Conservation (phyloP, 2,113 vertebrate genomes). For the Rhombomys opimus region DNA sequence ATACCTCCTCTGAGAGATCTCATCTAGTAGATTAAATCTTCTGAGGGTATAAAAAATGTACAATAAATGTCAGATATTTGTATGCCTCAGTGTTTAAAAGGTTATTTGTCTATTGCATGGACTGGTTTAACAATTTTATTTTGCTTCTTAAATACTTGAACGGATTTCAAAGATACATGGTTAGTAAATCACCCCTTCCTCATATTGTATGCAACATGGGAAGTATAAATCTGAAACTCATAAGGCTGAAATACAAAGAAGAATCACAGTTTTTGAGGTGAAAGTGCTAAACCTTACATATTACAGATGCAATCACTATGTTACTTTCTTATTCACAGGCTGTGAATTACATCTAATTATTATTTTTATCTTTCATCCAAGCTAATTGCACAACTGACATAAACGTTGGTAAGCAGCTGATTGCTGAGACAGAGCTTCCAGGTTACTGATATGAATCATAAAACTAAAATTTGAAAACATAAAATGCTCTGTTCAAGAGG, state of each 20-base stretch:
- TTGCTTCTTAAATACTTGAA: not conserved
- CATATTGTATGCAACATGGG: not conserved
- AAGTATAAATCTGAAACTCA: not conserved
- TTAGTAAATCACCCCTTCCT: not conserved
- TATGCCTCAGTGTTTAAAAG: not conserved
- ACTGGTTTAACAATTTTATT: not conserved
- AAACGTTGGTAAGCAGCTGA: not conserved
- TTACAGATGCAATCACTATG: not conserved
- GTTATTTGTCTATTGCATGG: not conserved
- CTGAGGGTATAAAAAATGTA: not conserved
- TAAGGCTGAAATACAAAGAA: not conserved
- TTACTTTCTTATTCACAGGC: not conserved
- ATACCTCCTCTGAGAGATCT: not conserved
- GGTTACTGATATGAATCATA: not conserved
- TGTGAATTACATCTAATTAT: conserved; percentile 30
- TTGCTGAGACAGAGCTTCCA: not conserved
- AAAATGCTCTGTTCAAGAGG: not conserved
- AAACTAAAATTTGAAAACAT: conserved; percentile 26
- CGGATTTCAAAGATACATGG: not conserved
- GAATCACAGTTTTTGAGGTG: not conserved
- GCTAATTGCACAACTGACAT: conserved; percentile 25
- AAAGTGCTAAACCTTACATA: not conserved
- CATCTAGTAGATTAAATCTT: not conserved
- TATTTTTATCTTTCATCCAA: conserved; percentile 43
- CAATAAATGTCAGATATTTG: not conserved